Evolutionary conservation across 2,113 vertebrate genomes (phyloP), one percentile per base, ranked within the genome.

Genomic region (Marcusenius ussheri): DNA sequence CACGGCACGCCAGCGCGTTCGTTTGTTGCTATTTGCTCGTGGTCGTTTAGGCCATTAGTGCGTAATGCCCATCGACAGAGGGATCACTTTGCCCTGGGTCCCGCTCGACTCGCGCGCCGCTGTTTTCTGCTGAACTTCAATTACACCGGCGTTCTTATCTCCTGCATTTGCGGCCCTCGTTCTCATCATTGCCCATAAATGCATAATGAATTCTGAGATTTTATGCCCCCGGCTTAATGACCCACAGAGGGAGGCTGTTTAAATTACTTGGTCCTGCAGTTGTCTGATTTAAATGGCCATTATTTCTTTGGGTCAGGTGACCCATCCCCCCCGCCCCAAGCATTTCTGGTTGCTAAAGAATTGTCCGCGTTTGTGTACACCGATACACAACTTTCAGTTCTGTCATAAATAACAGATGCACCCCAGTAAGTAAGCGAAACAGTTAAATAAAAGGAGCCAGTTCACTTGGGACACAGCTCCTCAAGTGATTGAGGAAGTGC

Each of bases 221-320:
- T 94, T 93, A 93, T 93, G 92, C 91, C 74, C 83, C 86, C 10
- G 90, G 91, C 91, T 94, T 94, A 96, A 95, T 94, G 93, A 93
- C 92, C 93, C 90, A 90, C 91, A 92, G 93, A 92, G 49, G 58
- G 83, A 74, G 89, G 66, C 49, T 62, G 90, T 89, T 90, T 90
- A 91, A 93, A 93, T 62, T 84, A 92, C 88, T 66, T 88, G 91
- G 91, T 91, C 92, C 88, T 93, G 90, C 87, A 80, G 85, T 58
- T 17, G 70, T 46, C 87, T 88, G 87, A 88, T 88, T 83, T 88
- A 90, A 90, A 88, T 56, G 21, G 3, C 74, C 87, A 87, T 74
- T 90, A 77, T 90, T 51, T 88, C 89, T 19, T 87, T 35, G 31
- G 85, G 49, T 53, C 85, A 87, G 50, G 49, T 53, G 49, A 51